phyloP scores from a whole-genome alignment of 2,888 invertebrate species.

The Eledona agricola region DNA sequence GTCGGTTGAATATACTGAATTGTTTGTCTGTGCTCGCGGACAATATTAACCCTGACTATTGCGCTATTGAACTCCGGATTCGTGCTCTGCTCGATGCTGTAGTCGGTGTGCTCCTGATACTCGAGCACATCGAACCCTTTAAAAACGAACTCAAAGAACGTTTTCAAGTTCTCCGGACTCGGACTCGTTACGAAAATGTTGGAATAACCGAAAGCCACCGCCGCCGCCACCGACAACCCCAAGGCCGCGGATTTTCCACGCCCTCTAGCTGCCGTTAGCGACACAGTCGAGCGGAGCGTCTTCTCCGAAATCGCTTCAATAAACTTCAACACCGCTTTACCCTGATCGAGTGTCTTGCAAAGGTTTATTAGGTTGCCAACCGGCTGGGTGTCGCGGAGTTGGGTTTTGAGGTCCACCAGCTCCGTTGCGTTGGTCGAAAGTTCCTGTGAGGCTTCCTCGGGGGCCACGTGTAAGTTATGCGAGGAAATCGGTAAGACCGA shows the following conservation, averaged over 20 bases:
- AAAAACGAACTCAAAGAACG: constrained; percentile 95
- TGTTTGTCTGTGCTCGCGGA: constrained; percentile 90
- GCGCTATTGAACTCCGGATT: constrained; percentile 98
- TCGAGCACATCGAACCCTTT: constrained; percentile 94
- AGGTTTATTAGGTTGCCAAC: constrained; percentile 87
- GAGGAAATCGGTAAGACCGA: constrained; percentile 93
- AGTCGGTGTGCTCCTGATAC: constrained; percentile 96
- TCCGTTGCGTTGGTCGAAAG: constrained; percentile 63
- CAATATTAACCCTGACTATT: constrained; percentile 90
- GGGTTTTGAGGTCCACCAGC: constrained; percentile 80
- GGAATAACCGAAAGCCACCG: constrained; percentile 81
- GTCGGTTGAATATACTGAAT: constrained; percentile 97
- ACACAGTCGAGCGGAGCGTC: constrained; percentile 85
- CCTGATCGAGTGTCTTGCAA: constrained; percentile 95
- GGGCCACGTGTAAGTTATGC: constrained; percentile 81
- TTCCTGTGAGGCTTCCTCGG: constrained; percentile 69
- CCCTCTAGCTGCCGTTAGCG: constrained; percentile 95
- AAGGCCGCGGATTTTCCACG: constrained; percentile 98
- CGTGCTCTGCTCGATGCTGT: constrained; percentile 91
- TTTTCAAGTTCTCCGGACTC: constrained; percentile 96
- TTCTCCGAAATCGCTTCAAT: constrained; percentile 96
- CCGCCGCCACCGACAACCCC: constrained; percentile 89
- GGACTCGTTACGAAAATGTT: constrained; percentile 98
- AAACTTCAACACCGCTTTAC: constrained; percentile 89
- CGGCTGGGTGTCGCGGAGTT: constrained; percentile 89